These are phyloP conservation scores for Agrotis exclamationis DNA, from an alignment of 2,888 invertebrate species.

Conservation along the genomic window DNA sequence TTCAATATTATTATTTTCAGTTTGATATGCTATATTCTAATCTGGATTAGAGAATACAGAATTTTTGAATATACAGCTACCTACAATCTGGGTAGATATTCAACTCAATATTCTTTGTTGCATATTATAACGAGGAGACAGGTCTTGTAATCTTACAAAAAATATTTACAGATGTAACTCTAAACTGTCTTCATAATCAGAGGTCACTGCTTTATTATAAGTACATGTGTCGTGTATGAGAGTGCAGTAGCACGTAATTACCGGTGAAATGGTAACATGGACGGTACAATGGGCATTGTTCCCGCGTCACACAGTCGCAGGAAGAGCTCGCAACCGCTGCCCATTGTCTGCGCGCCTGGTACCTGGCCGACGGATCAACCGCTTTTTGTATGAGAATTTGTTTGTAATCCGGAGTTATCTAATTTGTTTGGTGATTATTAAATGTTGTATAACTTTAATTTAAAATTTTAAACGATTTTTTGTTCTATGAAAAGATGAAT, in stretches of 20 bases:
- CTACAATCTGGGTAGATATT: neutral
- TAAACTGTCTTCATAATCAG: constrained; percentile 43
- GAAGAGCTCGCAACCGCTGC: constrained; percentile 72
- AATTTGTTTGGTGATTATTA: constrained; percentile 29
- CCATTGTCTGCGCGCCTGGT: constrained; percentile 80
- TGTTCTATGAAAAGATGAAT: neutral
- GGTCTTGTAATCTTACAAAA: neutral
- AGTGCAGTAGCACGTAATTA: constrained; percentile 73
- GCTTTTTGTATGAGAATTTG: constrained; percentile 51
- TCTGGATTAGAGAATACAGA: neutral
- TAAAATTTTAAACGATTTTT: neutral
- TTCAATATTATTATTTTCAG: too few species aligned
- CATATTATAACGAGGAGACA: too few species aligned
- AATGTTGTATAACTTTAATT: constrained; percentile 31
- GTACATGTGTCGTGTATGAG: constrained; percentile 53
- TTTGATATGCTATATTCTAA: neutral
- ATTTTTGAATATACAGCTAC: neutral
- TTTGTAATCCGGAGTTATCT: constrained; percentile 55
- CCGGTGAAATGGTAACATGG: constrained; percentile 84
- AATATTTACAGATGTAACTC: constrained; percentile 27
- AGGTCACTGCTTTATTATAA: constrained; percentile 46
- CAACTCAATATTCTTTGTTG: neutral
- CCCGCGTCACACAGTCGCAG: constrained; percentile 69
- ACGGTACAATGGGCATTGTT: constrained; percentile 85
- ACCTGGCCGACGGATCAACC: constrained; percentile 55